Conservation (phyloP, 2,113 vertebrate species). For the Neopipo cinnamomea region DNA sequence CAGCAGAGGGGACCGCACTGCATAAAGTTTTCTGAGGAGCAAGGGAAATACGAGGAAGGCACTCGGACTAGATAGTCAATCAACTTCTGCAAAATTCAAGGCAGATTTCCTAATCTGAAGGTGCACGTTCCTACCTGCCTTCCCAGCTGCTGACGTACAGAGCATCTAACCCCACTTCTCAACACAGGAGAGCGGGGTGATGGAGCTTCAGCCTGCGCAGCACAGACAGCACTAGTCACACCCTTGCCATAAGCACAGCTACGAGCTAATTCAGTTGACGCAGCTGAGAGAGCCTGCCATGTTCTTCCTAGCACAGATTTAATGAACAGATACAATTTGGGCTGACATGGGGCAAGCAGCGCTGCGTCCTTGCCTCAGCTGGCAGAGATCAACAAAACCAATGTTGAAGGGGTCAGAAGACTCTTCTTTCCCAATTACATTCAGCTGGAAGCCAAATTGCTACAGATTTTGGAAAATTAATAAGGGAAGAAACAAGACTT, state of each 20-base stretch:
- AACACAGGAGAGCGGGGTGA: not conserved
- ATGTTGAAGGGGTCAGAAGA: accelerated
- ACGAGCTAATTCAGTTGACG: accelerated
- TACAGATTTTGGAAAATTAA: not conserved
- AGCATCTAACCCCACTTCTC: not conserved
- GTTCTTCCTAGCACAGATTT: not conserved
- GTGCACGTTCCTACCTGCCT: not conserved
- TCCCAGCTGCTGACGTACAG: not conserved
- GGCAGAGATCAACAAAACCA: accelerated
- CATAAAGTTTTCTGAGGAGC: accelerated
- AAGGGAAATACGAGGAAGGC: not conserved
- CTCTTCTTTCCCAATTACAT: not conserved
- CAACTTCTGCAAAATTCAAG: not conserved
- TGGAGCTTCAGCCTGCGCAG: not conserved
- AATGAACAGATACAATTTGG: not conserved
- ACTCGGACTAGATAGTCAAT: accelerated
- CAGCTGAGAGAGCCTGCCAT: accelerated
- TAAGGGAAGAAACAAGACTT: not conserved
- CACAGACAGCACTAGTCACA: accelerated
- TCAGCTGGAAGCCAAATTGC: not conserved
- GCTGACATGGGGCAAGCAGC: not conserved
- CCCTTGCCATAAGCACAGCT: not conserved
- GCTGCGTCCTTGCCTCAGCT: not conserved
- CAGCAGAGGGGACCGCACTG: not conserved
- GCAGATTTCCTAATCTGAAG: not conserved